Conservation (phyloP, 2,888 invertebrate species). For the Andricus quercusramuli region DNA sequence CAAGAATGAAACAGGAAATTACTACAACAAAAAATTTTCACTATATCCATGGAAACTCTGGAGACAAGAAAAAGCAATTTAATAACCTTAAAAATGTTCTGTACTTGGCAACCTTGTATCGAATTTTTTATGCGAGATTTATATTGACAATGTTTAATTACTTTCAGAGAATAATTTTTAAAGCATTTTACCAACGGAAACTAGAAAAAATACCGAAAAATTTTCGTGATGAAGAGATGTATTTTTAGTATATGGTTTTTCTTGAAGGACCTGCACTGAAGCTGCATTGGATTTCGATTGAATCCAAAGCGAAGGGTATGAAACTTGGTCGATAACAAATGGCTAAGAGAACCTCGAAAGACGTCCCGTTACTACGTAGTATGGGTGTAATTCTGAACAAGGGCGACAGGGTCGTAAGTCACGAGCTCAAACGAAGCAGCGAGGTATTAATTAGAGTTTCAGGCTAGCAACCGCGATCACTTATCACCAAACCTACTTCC, state of each 20-base stretch:
- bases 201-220: no score
- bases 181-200: no score
- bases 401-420: conserved; percentile 75
- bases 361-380: conserved; percentile 66
- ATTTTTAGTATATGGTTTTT: neutral
- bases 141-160: no score
- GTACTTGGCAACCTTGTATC: neutral
- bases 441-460: conserved; percentile 78
- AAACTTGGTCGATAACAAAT: conserved; percentile 73
- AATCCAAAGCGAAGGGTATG: conserved; percentile 54
- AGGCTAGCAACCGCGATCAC: conserved; percentile 75
- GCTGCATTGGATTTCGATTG: conserved; percentile 57
- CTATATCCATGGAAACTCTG: neutral
- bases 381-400: conserved; percentile 71
- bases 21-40: neutral
- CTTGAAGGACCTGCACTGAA: conserved; percentile 40
- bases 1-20: neutral
- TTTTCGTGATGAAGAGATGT: no score
- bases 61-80: neutral
- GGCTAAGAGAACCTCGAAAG: conserved; percentile 67
- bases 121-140: no score
- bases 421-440: conserved; percentile 77
- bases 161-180: no score
- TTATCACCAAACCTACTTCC: conserved; percentile 71
- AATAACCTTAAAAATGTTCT: neutral